Percentiles rank a stretch among this genome's conserved stretches.
These are phyloP conservation scores for Brachionichthys hirsutus DNA, from an alignment of 2,113 vertebrate genomes.

Conservation along the genomic window DNA sequence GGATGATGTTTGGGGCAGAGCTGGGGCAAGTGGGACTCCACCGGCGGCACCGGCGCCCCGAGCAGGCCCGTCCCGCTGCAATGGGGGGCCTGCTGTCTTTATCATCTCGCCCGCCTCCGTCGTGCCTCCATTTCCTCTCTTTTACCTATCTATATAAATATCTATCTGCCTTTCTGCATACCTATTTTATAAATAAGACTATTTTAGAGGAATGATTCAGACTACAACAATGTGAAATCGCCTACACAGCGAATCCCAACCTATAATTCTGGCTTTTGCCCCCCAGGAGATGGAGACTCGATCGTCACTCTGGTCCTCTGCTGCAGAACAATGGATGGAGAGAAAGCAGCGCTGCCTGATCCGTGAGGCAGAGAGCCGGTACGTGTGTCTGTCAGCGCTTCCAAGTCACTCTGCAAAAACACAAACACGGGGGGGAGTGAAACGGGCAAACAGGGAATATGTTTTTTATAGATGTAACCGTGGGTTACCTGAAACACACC, in stretches of 20 bases:
- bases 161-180: not conserved
- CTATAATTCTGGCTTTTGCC: slow-evolving; percentile 17
- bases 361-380: slow-evolving; percentile 58
- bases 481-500: slow-evolving; percentile 34
- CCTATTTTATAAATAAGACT: not conserved
- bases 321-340: slow-evolving; percentile 49
- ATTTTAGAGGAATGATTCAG: not conserved
- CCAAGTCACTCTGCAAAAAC: not conserved
- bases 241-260: not conserved
- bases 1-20: slow-evolving; percentile 71
- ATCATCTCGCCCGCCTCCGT: slow-evolving; percentile 9
- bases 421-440: slow-evolving; percentile 3
- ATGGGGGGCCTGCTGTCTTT: slow-evolving; percentile 12
- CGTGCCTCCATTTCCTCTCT: not conserved
- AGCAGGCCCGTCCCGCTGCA: slow-evolving; percentile 29
- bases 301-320: slow-evolving; percentile 27
- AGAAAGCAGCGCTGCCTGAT: slow-evolving; percentile 53
- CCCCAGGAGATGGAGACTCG: slow-evolving; percentile 64
- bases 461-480: slow-evolving; percentile 15
- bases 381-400: slow-evolving; percentile 11
- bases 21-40: slow-evolving; percentile 65
- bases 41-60: slow-evolving; percentile 51
- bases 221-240: not conserved
- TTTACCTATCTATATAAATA: not conserved
- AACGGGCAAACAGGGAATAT: slow-evolving; percentile 7